phyloP scores from a whole-genome alignment of 2,113 vertebrate genomes.

The Glaucomys volans region DNA sequence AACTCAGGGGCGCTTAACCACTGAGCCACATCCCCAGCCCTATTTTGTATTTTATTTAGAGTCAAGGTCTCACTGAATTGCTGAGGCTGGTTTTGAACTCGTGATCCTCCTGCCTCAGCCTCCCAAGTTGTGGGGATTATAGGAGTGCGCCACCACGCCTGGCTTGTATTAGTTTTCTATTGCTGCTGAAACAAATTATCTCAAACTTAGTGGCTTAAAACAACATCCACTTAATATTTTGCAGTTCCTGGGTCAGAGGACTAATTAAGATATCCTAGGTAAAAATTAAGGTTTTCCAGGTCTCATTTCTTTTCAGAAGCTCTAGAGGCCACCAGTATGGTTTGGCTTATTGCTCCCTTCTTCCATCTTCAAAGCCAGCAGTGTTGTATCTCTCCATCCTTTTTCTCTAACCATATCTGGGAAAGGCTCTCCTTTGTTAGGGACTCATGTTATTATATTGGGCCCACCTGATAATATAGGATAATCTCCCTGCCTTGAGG shows the following conservation, averaged over 20 bases:
- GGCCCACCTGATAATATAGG: no score
- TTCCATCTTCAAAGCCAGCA: neutral
- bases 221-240: no score
- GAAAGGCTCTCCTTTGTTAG: neutral
- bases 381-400: neutral
- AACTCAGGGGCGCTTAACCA: no score
- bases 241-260: no score
- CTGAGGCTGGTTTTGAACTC: no score
- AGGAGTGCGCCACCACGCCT: no score
- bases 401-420: neutral
- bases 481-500: neutral
- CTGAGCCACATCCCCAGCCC: no score
- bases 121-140: no score
- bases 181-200: neutral
- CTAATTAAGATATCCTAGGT: neutral
- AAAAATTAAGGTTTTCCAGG: neutral
- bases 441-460: neutral
- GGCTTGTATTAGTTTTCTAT: neutral
- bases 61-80: no score
- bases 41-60: no score
- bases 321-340: neutral
- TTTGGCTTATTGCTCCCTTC: no score
- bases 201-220: neutral
- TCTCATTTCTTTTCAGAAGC: neutral
- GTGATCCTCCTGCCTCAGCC: no score